A percentile compares a stretch with the other conserved stretches of the same genome.
These are phyloP conservation scores for Tipula lateralis DNA, from an alignment of 2,888 invertebrate genomes.

Conservation along the genomic window DNA sequence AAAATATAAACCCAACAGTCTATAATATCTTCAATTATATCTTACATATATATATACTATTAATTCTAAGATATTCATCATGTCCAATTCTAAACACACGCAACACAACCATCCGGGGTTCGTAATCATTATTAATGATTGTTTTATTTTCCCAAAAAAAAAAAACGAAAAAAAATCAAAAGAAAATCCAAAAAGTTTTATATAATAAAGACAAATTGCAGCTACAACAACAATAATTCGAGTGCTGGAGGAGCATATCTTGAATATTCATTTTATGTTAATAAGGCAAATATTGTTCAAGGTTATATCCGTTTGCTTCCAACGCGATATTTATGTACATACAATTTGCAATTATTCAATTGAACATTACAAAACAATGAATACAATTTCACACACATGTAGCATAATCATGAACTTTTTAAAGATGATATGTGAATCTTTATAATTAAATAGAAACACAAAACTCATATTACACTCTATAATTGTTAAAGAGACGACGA, in stretches of 20 bases:
- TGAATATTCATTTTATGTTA: background rate
- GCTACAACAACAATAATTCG: background rate
- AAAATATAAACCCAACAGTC: too few relatives aligned
- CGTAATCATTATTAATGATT: background rate
- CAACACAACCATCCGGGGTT: background rate
- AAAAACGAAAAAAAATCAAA: background rate
- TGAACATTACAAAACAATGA: background rate
- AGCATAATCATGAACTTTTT: background rate
- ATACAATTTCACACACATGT: background rate
- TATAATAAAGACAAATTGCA: background rate
- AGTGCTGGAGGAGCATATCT: background rate
- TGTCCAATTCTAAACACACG: background rate
- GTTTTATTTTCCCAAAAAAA: background rate
- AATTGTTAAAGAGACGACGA: background rate
- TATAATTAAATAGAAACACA: background rate
- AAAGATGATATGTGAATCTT: background rate
- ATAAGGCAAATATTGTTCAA: background rate
- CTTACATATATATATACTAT: too few relatives aligned
- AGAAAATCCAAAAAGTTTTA: background rate
- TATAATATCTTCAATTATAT: too few relatives aligned
- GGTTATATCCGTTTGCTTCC: background rate
- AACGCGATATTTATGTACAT: background rate
- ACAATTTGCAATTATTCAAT: background rate
- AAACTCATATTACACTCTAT: background rate
- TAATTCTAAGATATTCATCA: background rate